Evolutionary conservation across 2,888 invertebrate species (phyloP).

Genomic region (Halictus ligatus): DNA sequence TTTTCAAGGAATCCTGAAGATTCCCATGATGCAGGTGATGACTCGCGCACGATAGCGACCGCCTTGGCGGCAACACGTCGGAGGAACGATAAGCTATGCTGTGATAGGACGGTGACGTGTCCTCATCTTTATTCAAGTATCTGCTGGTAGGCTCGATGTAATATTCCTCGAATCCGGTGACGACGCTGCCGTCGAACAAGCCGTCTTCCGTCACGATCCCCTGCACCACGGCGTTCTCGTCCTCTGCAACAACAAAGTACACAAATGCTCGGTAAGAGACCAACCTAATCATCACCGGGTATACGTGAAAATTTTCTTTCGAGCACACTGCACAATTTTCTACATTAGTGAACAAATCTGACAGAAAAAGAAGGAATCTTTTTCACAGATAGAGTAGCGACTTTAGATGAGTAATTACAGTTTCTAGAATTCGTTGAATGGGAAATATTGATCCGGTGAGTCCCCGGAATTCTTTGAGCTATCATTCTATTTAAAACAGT

Average conservation of each 20-base stretch:
- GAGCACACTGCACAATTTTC: not conserved
- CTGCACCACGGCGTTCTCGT: slow-evolving; percentile 92
- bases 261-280: not conserved
- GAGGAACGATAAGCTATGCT: slow-evolving; percentile 93
- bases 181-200: slow-evolving; percentile 95
- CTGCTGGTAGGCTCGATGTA: slow-evolving; percentile 93
- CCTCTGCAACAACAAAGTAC: slow-evolving; percentile 87
- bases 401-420: too few species aligned
- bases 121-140: slow-evolving; percentile 86
- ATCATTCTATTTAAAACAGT: not conserved
- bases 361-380: too few species aligned
- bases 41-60: slow-evolving; percentile 86
- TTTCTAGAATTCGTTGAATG: too few species aligned
- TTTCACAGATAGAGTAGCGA: too few species aligned
- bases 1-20: slow-evolving; percentile 69
- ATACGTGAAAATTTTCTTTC: not conserved
- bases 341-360: too few species aligned
- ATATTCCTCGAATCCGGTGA: slow-evolving; percentile 91
- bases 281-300: not conserved
- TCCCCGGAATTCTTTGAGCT: not conserved
- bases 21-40: slow-evolving; percentile 85
- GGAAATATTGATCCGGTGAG: not conserved
- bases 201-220: slow-evolving; percentile 95
- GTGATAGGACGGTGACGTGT: slow-evolving; percentile 87
- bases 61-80: slow-evolving; percentile 87